A percentile compares a stretch with the other conserved stretches of the same genome.
Conservation (phyloP, 2,797 vertebrate species). For the Chaunax sp. region DNA sequence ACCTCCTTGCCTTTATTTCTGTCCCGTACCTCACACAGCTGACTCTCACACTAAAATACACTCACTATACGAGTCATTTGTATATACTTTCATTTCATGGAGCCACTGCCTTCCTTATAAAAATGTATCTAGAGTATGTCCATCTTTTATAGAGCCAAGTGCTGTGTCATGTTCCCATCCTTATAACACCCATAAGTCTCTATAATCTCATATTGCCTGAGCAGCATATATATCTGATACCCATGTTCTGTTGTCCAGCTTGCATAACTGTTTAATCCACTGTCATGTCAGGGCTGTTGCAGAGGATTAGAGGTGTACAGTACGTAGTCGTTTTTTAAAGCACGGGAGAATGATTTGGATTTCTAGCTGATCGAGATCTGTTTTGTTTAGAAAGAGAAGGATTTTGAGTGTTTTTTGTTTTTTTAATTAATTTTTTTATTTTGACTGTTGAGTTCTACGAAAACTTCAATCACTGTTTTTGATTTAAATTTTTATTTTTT, state of each 20-base stretch:
- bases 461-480: too few species aligned
- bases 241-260: constrained; percentile 16
- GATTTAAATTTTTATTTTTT: too few species aligned
- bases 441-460: too few species aligned
- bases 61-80: constrained; percentile 38
- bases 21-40: constrained; percentile 37
- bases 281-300: constrained; percentile 27
- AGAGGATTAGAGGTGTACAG: constrained; percentile 25
- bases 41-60: constrained; percentile 39
- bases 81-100: constrained; percentile 50
- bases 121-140: constrained; percentile 24
- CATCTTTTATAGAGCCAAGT: constrained; percentile 52
- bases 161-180: constrained; percentile 31
- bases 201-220: constrained; percentile 30
- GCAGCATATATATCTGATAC: constrained; percentile 21
- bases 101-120: constrained; percentile 29
- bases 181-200: constrained; percentile 26
- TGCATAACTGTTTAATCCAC: constrained; percentile 30
- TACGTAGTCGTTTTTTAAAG: not conserved
- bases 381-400: too few species aligned
- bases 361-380: too few species aligned
- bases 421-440: too few species aligned
- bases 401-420: too few species aligned
- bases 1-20: constrained; percentile 13
- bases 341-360: too few species aligned